A percentile compares a stretch with the other conserved stretches of the same genome.
Conservation (phyloP, 2,888 invertebrate genomes). For the Tethea ocularis region DNA sequence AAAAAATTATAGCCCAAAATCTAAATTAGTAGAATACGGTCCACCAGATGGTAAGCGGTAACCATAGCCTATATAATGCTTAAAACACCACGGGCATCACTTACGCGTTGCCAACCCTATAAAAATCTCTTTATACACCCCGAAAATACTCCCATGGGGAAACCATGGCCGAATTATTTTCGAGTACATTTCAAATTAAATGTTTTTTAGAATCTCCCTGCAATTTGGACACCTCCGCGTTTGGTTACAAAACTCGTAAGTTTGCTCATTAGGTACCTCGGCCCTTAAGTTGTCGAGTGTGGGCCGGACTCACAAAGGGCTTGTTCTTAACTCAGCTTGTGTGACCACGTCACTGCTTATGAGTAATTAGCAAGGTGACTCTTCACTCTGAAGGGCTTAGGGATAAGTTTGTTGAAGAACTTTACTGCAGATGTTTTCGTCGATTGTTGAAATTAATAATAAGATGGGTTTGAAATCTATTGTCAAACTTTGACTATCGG, state of each 20-base stretch:
- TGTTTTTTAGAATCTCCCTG: not conserved
- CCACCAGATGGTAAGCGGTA: too few relatives aligned
- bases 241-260: conserved; percentile 1
- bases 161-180: not conserved
- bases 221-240: not conserved
- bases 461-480: too few relatives aligned
- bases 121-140: too few relatives aligned
- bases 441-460: too few relatives aligned
- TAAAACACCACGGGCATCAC: too few relatives aligned
- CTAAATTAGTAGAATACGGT: too few relatives aligned
- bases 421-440: not conserved
- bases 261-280: not conserved
- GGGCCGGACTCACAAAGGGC: not conserved
- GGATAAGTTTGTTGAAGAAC: not conserved
- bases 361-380: not conserved
- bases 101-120: too few relatives aligned
- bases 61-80: too few relatives aligned
- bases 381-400: not conserved
- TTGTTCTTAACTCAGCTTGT: not conserved
- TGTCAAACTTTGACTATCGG: too few relatives aligned
- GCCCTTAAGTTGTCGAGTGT: not conserved
- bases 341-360: not conserved
- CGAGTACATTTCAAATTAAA: not conserved
- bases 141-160: too few relatives aligned
- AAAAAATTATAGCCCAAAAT: too few relatives aligned